phyloP scores from a whole-genome alignment of 1,140 invertebrate genomes.

The Drosophila obscura region DNA sequence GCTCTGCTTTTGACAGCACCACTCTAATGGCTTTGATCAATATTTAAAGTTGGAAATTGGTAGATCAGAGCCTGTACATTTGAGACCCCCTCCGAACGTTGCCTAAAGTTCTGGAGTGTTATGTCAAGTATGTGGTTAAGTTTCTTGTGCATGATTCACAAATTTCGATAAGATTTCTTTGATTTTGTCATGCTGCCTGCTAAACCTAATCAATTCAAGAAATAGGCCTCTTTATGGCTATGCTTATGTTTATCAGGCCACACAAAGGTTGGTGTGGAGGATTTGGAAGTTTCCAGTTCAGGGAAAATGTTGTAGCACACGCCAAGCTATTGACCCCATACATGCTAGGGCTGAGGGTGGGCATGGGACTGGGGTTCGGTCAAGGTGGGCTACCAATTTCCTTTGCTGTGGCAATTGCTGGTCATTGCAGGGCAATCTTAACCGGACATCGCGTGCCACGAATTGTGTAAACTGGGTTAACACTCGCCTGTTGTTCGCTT shows the following conservation, averaged over 20 bases:
- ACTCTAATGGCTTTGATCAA: conserved; percentile 66
- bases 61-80: conserved; percentile 19
- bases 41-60: conserved; percentile 27
- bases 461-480: conserved; percentile 64
- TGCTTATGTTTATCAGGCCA: conserved; percentile 11
- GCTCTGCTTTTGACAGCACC: conserved; percentile 46
- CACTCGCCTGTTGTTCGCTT: conserved; percentile 6
- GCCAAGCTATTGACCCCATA: conserved; percentile 34
- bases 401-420: conserved; percentile 46
- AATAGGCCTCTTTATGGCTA: neutral
- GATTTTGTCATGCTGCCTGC: neutral
- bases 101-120: neutral
- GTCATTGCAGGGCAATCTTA: conserved; percentile 60
- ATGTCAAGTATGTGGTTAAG: neutral
- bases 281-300: neutral
- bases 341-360: neutral
- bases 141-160: conserved; percentile 6
- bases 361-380: conserved; percentile 1
- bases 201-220: neutral
- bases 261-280: neutral
- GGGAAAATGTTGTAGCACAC: conserved; percentile 4
- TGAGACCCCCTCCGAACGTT: neutral
- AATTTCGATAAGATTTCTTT: conserved; percentile 32
- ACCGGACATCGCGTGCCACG: conserved; percentile 68
- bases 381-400: conserved; percentile 27